Percentiles rank a stretch among this genome's conserved stretches.
Conservation (phyloP, 2,113 vertebrate genomes). For the Ptyas mucosa region DNA sequence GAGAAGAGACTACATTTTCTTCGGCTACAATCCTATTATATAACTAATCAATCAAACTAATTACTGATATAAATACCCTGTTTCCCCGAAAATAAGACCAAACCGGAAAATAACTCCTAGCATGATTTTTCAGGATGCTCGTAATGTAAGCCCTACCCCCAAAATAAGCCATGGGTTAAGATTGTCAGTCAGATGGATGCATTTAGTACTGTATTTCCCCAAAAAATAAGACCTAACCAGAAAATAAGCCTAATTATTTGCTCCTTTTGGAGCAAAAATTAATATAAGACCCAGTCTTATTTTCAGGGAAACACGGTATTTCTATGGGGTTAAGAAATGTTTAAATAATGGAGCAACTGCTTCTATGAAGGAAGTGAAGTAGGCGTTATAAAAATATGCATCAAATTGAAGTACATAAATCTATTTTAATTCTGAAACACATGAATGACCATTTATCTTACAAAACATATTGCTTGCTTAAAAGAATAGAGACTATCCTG, state of each 20-base stretch:
- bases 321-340: accelerated
- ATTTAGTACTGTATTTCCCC: too few relatives aligned
- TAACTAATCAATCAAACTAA: accelerated
- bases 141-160: too few relatives aligned
- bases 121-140: too few relatives aligned
- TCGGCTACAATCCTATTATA: background rate
- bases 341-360: accelerated
- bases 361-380: background rate
- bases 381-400: background rate
- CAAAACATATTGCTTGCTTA: background rate
- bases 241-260: too few relatives aligned
- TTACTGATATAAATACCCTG: background rate
- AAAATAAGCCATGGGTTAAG: too few relatives aligned
- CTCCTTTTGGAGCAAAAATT: too few relatives aligned
- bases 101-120: too few relatives aligned
- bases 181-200: too few relatives aligned
- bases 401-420: background rate
- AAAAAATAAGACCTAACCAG: too few relatives aligned
- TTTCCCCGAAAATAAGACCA: too few relatives aligned
- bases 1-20: background rate
- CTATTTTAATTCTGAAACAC: background rate
- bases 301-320: too few relatives aligned
- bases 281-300: too few relatives aligned
- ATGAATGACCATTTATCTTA: background rate
- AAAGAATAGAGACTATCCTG: background rate